Conservation (phyloP, 2,113 vertebrate genomes). For the Acinonyx jubatus region DNA sequence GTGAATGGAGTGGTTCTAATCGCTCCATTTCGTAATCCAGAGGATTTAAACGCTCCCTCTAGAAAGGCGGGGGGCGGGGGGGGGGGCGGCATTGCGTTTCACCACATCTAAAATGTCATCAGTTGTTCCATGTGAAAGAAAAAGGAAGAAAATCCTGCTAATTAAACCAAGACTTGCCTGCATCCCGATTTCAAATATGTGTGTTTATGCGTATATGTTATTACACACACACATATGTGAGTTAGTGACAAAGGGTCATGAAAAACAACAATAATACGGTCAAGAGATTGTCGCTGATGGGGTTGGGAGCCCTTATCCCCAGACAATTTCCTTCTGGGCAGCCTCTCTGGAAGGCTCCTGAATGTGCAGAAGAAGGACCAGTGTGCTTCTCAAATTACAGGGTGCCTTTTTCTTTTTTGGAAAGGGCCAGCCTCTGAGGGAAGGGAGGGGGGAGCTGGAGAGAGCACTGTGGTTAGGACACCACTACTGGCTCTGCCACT, state of each 20-base stretch:
- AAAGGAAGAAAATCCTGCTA: not conserved
- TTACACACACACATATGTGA: not conserved
- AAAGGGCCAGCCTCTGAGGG: not conserved
- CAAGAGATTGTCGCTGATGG: not conserved
- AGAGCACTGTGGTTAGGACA: not conserved
- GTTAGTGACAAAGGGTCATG: not conserved
- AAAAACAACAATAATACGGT: not conserved
- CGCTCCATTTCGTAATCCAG: not conserved
- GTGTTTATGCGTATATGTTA: too few species aligned
- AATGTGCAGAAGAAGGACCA: not conserved
- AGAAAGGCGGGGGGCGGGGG: not conserved
- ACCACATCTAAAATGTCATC: not conserved
- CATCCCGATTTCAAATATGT: not conserved
- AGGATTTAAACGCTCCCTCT: too few species aligned
- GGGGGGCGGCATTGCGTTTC: not conserved
- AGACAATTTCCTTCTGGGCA: not conserved
- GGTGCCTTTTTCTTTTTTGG: not conserved
- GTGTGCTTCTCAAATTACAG: not conserved
- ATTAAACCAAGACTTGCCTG: not conserved
- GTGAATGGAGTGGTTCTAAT: not conserved
- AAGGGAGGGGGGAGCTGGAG: not conserved
- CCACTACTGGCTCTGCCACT: not conserved
- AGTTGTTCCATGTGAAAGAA: not conserved
- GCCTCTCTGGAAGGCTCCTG: not conserved
- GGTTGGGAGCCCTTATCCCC: not conserved